phyloP scores from a whole-genome alignment of 64 coral and sea anemone species.

The Acropora tenuis region DNA sequence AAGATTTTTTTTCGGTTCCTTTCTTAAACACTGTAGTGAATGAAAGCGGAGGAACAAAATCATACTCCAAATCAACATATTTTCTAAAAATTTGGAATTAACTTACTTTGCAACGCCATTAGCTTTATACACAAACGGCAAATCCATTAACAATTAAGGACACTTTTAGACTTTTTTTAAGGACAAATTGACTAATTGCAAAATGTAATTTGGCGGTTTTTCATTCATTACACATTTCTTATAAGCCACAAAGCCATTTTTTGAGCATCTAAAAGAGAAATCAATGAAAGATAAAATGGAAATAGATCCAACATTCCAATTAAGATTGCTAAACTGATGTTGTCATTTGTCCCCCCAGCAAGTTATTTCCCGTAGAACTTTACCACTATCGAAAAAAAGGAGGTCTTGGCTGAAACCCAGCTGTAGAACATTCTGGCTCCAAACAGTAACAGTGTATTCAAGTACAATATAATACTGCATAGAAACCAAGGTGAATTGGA shows the following conservation, averaged over 20 bases:
- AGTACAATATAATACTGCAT: too few species aligned
- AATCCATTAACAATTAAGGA: not conserved
- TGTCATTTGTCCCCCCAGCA: not conserved
- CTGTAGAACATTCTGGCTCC: not conserved
- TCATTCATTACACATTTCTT: not conserved
- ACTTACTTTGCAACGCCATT: not conserved
- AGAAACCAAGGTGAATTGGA: too few species aligned
- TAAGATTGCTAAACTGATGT: not conserved
- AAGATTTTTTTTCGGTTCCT: too few species aligned
- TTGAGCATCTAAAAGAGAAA: not conserved
- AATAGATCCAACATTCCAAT: too few species aligned
- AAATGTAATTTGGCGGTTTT: conserved; percentile 16
- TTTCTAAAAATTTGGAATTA: not conserved
- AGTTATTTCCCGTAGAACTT: not conserved
- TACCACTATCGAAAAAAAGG: not conserved
- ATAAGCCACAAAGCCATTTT: not conserved
- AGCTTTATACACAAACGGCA: not conserved
- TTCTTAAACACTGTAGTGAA: not conserved
- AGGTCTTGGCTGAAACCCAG: not conserved
- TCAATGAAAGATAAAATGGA: not conserved
- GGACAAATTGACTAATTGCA: conserved; percentile 8
- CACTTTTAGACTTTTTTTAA: not conserved
- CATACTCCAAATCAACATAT: not conserved
- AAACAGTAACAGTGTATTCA: too few species aligned
- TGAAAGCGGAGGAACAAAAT: too few species aligned